Evolutionary conservation across 1,140 invertebrate genomes (phyloP), one percentile per base, ranked within the genome.

Genomic region (Zaprionus vittiger): DNA sequence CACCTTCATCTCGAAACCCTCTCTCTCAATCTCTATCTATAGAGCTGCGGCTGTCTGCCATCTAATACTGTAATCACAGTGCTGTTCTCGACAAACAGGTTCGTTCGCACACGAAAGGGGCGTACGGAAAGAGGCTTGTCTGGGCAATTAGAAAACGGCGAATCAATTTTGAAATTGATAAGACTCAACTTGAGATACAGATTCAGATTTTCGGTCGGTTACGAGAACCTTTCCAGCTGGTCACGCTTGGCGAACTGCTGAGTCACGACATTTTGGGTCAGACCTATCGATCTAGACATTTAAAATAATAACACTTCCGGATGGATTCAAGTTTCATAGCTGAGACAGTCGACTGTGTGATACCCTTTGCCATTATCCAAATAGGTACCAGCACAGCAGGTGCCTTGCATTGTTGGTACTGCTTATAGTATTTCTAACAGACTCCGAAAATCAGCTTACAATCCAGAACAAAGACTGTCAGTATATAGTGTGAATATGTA

Each of bases 81-180:
- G 41, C 41, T 17, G 31, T 34, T 17, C 41, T 17, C 41, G 41
- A 47, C n/a, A 17, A 47, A 17, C 41, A 17, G 41, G 41, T 17
- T 47, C n/a, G n/a, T 17, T 17, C n/a, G n/a, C 41, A 17, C 41
- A 47, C 41, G 41, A 47, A 47, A 47, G 41, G 41, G 41, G 41
- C 41, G 41, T 47, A 17, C 41, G 41, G 41, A 9, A 9, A 17
- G 41, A 47, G 41, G 7, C n/a, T 17, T 47, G 41, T 47, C 41
- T n/a, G 17, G n/a, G 12, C 37, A 47, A 17, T 47, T 47, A 20
- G 2, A 17, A 11, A 47, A 47, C 41, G n/a, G n/a, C n/a, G 7
- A 47, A 47, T 17, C 41, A 17, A 47, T 47, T 47, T 47, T 17
- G n/a, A 47, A 47, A 47, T 17, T 47, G 41, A 47, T 47, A 47